A percentile compares a stretch with the other conserved stretches of the same genome.
Evolutionary conservation across 2,113 vertebrate species (phyloP).

Genomic region (Cyprinus carpio): DNA sequence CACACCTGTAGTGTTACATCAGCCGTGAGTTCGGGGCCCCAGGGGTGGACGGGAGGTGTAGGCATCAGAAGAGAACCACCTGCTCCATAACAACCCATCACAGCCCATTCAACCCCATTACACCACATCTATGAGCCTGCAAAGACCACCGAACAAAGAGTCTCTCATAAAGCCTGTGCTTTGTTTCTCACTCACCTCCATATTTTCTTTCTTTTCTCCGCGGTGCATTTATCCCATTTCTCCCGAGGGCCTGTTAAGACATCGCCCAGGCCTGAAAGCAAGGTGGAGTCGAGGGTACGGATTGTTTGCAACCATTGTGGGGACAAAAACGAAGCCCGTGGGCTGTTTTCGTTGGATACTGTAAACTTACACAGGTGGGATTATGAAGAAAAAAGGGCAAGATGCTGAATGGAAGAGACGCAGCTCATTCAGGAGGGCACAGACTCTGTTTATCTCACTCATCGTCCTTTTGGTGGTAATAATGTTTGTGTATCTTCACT

Average conservation of each 20-base stretch:
- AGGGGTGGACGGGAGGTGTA: background rate
- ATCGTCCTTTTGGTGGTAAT: conserved; percentile 67
- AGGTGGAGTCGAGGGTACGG: conserved; percentile 26
- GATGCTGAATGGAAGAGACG: conserved; percentile 55
- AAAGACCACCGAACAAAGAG: background rate
- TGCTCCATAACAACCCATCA: background rate
- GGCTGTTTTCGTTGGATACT: conserved; percentile 41
- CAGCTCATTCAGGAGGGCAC: conserved; percentile 54
- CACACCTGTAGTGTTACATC: conserved; percentile 33
- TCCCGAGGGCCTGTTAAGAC: conserved; percentile 59
- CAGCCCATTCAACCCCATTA: conserved; percentile 1
- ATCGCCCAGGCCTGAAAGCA: conserved; percentile 36
- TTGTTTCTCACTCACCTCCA: conserved; percentile 49
- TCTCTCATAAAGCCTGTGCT: background rate
- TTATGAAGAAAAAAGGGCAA: conserved; percentile 64
- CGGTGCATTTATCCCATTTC: conserved; percentile 54
- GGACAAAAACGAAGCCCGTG: conserved; percentile 48
- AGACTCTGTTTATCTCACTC: conserved; percentile 60
- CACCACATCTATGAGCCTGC: background rate
- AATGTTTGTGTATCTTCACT: conserved; percentile 69
- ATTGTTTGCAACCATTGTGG: conserved; percentile 52
- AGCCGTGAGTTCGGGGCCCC: conserved; percentile 14
- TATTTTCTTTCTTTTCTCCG: conserved; percentile 46
- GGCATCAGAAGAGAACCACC: conserved; percentile 21
- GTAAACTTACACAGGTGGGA: conserved; percentile 56